Base-by-base conservation (phyloP, 53 echinoderm and acorn worm genomes). In the Hippasteria phrygiana region DNA sequence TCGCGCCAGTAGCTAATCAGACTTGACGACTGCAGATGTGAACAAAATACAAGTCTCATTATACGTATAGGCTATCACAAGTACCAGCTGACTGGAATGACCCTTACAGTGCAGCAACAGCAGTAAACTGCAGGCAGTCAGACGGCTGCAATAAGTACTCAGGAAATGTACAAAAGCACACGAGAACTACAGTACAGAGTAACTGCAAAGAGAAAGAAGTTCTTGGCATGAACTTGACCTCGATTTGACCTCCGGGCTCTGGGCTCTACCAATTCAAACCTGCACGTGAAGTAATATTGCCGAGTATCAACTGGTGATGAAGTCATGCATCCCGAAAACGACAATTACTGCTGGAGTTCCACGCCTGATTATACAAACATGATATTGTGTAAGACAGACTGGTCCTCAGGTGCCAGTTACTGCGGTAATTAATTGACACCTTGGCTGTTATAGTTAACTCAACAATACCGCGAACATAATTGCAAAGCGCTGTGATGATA, bases 141-240 rank as follows among this genome's bases (percentile, higher is more conserved):
- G 22, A 59, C 20, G n/a, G 55, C 55, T 16, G 59, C n/a, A 4
- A 59, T 26, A n/a, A 18, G 59, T 59, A 59, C 54, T 54, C 54
- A 59, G 26, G 59, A 26, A 24, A 59, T 54, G 3, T 16, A 13
- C 1, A 54, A 11, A 54, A 56, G 13, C 4, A 20, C 29, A 64
- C 64, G 34, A 8, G 9, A 28, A 32, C 29, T 64, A 31, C 36
- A 67, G 34, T 33, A 35, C 34, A 16, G 4, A 36, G 34, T 33
- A 36, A 10, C 14, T 1, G 18, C 1, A 16, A 31, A 18, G 16
- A 14, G 35, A 36, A n/a, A n/a, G 37, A 36, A 43, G 79, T 79
- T 39, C 37, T 40, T 53, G 79, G 62, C 62, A 62, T 28, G 79
- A 40, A 59, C 62, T 79, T 79, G 79, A 79, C 79, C 79, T 37